Conservation (phyloP, 1,140 invertebrate genomes). For the Drosophila lacteicornis region DNA sequence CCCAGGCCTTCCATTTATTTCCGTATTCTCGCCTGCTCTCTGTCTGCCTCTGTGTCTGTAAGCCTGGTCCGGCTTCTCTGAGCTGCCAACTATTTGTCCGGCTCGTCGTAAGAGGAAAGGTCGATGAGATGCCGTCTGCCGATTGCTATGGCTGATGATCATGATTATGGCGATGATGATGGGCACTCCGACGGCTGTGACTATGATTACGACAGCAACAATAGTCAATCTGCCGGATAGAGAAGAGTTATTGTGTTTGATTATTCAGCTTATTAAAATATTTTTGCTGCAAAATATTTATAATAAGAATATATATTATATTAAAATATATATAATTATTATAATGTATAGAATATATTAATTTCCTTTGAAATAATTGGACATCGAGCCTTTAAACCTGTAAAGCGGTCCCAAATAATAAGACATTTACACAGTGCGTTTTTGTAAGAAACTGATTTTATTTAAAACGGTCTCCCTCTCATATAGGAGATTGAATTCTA, state of each 20-base stretch:
- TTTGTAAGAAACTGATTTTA: no score
- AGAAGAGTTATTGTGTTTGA: slow-evolving; percentile 13
- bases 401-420: no score
- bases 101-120: slow-evolving; percentile 39
- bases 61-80: slow-evolving; percentile 12
- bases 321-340: neutral
- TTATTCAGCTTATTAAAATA: neutral
- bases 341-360: no score
- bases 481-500: no score
- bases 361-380: neutral
- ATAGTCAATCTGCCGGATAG: slow-evolving; percentile 17
- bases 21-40: slow-evolving; percentile 11
- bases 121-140: slow-evolving; percentile 54
- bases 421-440: no score
- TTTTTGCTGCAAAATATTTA: neutral
- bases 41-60: slow-evolving; percentile 9
- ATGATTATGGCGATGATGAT: slow-evolving; percentile 51
- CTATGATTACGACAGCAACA: slow-evolving; percentile 42
- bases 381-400: neutral
- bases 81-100: slow-evolving; percentile 50
- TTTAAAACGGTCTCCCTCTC: no score
- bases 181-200: slow-evolving; percentile 40
- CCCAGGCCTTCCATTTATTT: slow-evolving; percentile 20
- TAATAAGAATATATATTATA: neutral
- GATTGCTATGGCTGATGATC: slow-evolving; percentile 53